A percentile compares a stretch with the other conserved stretches of the same genome.
phyloP scores from a whole-genome alignment of 1,140 invertebrate species.

The Theocolax elegans region DNA sequence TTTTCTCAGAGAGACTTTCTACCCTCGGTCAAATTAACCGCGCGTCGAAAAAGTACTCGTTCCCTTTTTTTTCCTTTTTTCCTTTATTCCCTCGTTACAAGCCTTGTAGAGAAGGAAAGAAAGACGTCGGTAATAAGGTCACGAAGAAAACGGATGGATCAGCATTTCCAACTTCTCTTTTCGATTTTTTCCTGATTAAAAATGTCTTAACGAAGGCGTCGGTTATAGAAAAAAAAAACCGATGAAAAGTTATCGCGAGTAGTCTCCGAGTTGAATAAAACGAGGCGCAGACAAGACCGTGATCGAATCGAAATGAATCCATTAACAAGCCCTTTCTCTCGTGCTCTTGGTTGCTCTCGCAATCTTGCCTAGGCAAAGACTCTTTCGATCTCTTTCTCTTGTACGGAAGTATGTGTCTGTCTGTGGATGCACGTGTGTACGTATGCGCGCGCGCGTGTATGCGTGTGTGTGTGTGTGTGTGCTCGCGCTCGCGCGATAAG shows the following conservation, averaged over 20 bases:
- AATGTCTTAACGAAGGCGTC: slow-evolving; percentile 53
- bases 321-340: slow-evolving; percentile 64
- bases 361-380: no score
- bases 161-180: slow-evolving; percentile 43
- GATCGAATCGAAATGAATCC: slow-evolving; percentile 66
- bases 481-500: not conserved
- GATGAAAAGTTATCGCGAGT: slow-evolving; percentile 45
- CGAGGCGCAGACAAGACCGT: slow-evolving; percentile 52
- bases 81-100: not conserved
- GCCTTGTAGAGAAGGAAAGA: not conserved
- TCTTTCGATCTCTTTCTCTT: no score
- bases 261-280: no score
- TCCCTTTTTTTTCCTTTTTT: not conserved
- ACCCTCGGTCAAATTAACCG: not conserved
- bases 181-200: slow-evolving; percentile 49
- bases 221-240: slow-evolving; percentile 50
- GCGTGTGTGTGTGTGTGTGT: not conserved
- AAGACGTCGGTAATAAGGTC: slow-evolving; percentile 4
- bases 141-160: slow-evolving; percentile 46
- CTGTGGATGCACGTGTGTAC: not conserved
- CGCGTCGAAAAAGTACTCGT: not conserved
- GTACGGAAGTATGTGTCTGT: no score
- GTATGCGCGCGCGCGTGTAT: not conserved
- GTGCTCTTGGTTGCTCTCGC: not conserved
- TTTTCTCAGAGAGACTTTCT: slow-evolving; percentile 36